phyloP scores from a whole-genome alignment of 2,888 invertebrate genomes.

The Osmoderma eremita region DNA sequence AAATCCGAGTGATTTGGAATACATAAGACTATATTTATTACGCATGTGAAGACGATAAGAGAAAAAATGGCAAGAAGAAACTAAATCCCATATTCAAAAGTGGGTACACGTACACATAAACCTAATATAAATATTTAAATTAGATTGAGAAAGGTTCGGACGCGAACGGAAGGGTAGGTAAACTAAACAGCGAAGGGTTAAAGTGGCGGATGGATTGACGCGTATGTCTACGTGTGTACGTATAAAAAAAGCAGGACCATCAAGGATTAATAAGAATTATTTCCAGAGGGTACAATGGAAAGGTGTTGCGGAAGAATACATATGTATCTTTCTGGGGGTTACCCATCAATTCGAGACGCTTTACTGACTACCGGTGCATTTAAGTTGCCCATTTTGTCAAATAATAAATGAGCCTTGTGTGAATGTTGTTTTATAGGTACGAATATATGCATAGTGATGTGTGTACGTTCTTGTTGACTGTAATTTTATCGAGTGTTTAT shows the following conservation, averaged over 20 bases:
- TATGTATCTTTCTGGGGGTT: slow-evolving; percentile 44
- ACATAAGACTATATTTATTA: slow-evolving; percentile 9
- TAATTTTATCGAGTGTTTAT: slow-evolving; percentile 51
- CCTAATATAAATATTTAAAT: slow-evolving; percentile 37
- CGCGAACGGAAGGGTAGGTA: slow-evolving; percentile 15
- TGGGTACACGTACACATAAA: slow-evolving; percentile 1
- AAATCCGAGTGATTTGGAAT: slow-evolving; percentile 15
- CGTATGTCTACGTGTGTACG: not conserved
- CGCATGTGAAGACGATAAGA: slow-evolving; percentile 9
- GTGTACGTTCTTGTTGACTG: slow-evolving; percentile 49
- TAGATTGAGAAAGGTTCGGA: slow-evolving; percentile 25
- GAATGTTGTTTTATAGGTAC: slow-evolving; percentile 20
- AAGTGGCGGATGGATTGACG: slow-evolving; percentile 37
- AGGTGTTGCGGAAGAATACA: slow-evolving; percentile 51
- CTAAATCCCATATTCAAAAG: slow-evolving; percentile 11
- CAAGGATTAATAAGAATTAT: slow-evolving; percentile 53
- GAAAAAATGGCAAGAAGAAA: too few species aligned
- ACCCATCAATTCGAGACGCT: slow-evolving; percentile 53
- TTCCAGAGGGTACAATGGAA: slow-evolving; percentile 51
- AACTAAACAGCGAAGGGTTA: slow-evolving; percentile 28
- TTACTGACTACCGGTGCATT: slow-evolving; percentile 52
- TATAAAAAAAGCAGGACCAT: slow-evolving; percentile 31
- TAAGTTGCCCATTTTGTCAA: slow-evolving; percentile 54
- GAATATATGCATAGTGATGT: slow-evolving; percentile 1
- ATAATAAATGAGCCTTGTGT: slow-evolving; percentile 38